A percentile compares a stretch with the other conserved stretches of the same genome.
These are phyloP conservation scores for Tenualosa thibaudeaui DNA, from an alignment of 2,797 vertebrate genomes.

Conservation along the genomic window DNA sequence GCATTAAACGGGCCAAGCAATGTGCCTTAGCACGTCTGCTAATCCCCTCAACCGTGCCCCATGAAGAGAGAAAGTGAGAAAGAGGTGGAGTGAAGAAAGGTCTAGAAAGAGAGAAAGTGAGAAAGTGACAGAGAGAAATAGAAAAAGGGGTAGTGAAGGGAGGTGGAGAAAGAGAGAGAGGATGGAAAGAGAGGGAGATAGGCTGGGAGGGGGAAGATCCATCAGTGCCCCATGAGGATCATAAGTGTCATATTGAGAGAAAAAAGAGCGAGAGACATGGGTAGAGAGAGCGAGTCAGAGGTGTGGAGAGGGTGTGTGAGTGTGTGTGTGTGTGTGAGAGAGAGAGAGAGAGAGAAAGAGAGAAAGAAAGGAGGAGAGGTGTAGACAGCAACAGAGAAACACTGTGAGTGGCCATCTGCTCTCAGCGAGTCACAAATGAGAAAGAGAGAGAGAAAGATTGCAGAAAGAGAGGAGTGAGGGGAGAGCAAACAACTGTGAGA, in stretches of 20 bases:
- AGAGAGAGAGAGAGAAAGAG: neutral
- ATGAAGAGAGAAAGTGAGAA: neutral
- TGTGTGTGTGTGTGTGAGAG: neutral
- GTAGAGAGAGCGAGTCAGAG: neutral
- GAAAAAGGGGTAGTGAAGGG: neutral
- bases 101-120: neutral
- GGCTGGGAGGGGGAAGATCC: neutral
- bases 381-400: conserved; percentile 7
- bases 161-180: neutral
- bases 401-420: neutral
- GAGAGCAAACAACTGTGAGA: conserved; percentile 16
- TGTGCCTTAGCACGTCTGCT: conserved; percentile 15
- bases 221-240: conserved; percentile 18
- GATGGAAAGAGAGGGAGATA: neutral
- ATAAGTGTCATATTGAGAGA: conserved; percentile 16
- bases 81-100: neutral
- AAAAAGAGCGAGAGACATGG: neutral
- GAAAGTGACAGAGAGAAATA: neutral
- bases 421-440: neutral
- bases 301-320: no score
- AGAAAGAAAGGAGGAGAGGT: neutral
- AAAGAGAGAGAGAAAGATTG: neutral
- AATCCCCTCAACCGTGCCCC: neutral
- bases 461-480: neutral
- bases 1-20: neutral